Evolutionary conservation across 2,888 invertebrate species (phyloP), one percentile per base, ranked within the genome.

Genomic region (Melitaea athalia): DNA sequence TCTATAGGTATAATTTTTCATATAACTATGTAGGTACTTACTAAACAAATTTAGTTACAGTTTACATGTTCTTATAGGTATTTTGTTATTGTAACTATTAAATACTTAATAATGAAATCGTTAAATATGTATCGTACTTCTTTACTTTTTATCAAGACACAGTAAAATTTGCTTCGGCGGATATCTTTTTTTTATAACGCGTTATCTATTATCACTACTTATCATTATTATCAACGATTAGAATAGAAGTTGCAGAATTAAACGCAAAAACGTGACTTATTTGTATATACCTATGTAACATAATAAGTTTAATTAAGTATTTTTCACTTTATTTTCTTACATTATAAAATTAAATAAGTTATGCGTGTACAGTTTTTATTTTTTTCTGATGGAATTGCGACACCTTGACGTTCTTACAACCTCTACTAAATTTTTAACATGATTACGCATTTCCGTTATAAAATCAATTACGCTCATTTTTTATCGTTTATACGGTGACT

Each of bases 141-240:
- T 62, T 8, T 33, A 45, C 31, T 24, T 38, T 8, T 24, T 24
- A 24, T 24, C 24, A 24, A 24, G 50, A 42, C 59, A 68, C 53
- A 55, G 57, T 45, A 55, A 71, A 65, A 67, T 67, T 64, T n/a
- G 64, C 62, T 59, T 38, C 59, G 31, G 45, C 17, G 38, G 17
- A 52, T 71, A 69, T 60, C 63, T 65, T 31, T 57, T 67, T 64
- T 65, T 63, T 70, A 64, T 64, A 52, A 63, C 60, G 63, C 33
- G 61, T n/a, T 70, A 68, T 66, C 70, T 68, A 64, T 72, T 72
- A 72, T 72, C 64, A 60, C 33, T 49, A 62, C 43, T 66, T 70
- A 68, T 70, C 64, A 49, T 49, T 64, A 49, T 49, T 64, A 62
- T 70, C 68, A 70, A 47, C 52, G 45, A 61, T 42, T 63, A 53